Evolutionary conservation across 2,888 invertebrate species (phyloP).

Genomic region (Brenthis ino): DNA sequence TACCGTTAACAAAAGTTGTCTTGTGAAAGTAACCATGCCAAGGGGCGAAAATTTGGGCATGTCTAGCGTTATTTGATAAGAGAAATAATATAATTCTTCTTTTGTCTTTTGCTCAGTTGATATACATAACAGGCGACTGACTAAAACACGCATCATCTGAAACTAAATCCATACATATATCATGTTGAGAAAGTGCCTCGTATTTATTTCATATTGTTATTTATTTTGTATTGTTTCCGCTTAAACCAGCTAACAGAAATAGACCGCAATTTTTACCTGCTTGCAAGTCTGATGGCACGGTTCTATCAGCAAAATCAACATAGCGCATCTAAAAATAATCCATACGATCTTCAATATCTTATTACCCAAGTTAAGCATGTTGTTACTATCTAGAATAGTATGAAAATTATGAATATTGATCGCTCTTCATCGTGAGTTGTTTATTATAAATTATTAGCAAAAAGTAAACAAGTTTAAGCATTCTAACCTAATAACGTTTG

Average conservation of each 20-base stretch:
- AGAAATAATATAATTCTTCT: slow-evolving; percentile 12
- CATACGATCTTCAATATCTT: background rate
- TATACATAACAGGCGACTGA: slow-evolving; percentile 4
- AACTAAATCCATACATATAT: slow-evolving; percentile 3
- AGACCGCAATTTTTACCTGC: background rate
- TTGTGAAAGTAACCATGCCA: background rate
- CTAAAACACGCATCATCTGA: background rate
- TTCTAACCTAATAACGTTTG: background rate
- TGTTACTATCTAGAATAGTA: too few species aligned
- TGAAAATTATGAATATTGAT: background rate
- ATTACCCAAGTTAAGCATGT: background rate
- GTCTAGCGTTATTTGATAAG: background rate
- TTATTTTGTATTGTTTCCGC: background rate
- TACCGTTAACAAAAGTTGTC: slow-evolving; percentile 7
- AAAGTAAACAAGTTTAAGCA: background rate
- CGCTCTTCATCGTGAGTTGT: too few species aligned
- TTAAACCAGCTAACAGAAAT: background rate
- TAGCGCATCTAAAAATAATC: background rate
- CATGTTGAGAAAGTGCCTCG: too few species aligned
- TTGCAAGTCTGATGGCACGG: slow-evolving; percentile 5
- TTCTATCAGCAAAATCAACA: background rate
- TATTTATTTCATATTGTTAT: background rate
- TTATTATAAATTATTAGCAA: too few species aligned
- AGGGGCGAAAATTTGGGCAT: background rate
- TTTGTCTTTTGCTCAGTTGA: background rate